A percentile compares a stretch with the other conserved stretches of the same genome.
phyloP scores from a whole-genome alignment of 1,140 invertebrate species.

The Monomorium pharaonis region DNA sequence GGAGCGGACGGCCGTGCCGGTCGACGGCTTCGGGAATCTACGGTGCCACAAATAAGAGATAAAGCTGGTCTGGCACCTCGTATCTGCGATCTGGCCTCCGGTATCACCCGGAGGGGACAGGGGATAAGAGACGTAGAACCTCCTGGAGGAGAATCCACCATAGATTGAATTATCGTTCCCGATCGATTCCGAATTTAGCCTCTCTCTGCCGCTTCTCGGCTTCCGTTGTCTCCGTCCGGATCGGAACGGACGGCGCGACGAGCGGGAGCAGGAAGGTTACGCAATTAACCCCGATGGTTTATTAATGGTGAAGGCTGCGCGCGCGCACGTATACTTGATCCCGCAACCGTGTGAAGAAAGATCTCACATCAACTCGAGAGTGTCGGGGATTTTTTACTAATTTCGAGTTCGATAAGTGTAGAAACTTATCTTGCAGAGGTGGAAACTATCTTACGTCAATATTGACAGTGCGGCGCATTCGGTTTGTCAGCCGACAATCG shows the following conservation, averaged over 20 bases:
- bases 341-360: neutral
- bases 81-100: constrained; percentile 65
- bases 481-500: constrained; percentile 9
- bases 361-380: neutral
- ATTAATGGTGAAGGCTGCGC: neutral
- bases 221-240: neutral
- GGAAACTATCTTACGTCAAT: constrained; percentile 62
- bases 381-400: neutral
- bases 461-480: constrained; percentile 46
- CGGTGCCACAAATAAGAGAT: constrained; percentile 76
- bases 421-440: neutral
- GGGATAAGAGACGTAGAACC: constrained; percentile 65
- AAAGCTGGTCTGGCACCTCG: constrained; percentile 68
- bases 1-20: constrained; percentile 18
- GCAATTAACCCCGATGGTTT: constrained; percentile 18
- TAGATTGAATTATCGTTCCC: constrained; percentile 75
- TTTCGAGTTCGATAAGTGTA: constrained; percentile 12
- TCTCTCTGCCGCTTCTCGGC: neutral
- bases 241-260: constrained; percentile 7
- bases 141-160: constrained; percentile 43
- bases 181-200: constrained; percentile 66
- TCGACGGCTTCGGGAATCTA: constrained; percentile 68
- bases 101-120: constrained; percentile 44
- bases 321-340: neutral
- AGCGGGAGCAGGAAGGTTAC: constrained; percentile 10